A percentile compares a stretch with the other conserved stretches of the same genome.
Evolutionary conservation across 2,888 invertebrate species (phyloP).

Genomic region (Callimorpha dominula): DNA sequence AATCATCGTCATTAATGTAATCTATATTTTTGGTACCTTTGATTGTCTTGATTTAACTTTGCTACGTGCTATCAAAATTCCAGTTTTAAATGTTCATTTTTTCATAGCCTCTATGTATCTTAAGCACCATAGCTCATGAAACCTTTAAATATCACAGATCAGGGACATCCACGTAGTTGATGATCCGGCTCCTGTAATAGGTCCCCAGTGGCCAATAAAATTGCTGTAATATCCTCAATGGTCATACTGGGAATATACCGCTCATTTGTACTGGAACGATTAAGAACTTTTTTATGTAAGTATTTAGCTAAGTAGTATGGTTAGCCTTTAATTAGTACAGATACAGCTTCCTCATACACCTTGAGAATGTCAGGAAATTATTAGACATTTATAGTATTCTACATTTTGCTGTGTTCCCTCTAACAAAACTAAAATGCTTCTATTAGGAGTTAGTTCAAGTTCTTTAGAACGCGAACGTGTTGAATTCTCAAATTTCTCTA

Average conservation of each 20-base stretch:
- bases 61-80: no score
- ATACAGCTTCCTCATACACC: not conserved
- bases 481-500: not conserved
- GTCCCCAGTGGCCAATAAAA: constrained; percentile 41
- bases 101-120: not conserved
- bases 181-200: constrained; percentile 44
- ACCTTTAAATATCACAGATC: constrained; percentile 36
- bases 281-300: constrained; percentile 6
- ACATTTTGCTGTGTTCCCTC: no score
- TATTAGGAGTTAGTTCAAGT: no score
- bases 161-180: constrained; percentile 27
- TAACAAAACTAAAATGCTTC: no score
- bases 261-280: constrained; percentile 34
- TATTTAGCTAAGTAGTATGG: not conserved
- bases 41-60: no score
- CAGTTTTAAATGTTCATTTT: not conserved
- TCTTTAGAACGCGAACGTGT: no score
- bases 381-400: not conserved
- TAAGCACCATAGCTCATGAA: constrained; percentile 21
- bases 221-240: constrained; percentile 37
- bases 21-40: no score
- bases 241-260: constrained; percentile 31
- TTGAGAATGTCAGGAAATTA: not conserved
- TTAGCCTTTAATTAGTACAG: not conserved
- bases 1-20: no score